These are phyloP conservation scores for Sphaerophoria rueppellii DNA, from an alignment of 2,888 invertebrate genomes.

Conservation along the genomic window DNA sequence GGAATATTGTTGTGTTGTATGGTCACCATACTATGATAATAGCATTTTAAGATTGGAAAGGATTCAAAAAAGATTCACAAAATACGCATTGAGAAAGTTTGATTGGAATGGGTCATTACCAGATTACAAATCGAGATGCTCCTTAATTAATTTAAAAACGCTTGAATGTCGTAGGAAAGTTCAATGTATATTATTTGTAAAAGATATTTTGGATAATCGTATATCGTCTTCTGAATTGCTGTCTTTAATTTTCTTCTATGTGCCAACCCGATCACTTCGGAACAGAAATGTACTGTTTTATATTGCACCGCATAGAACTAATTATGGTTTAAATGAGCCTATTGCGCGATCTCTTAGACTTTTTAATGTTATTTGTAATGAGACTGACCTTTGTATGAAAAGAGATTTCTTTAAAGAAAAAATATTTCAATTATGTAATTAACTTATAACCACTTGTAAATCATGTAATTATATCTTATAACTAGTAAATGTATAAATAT, in stretches of 20 bases:
- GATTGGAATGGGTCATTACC: not conserved
- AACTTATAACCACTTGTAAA: no score
- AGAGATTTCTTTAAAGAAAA: not conserved
- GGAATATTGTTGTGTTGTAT: slow-evolving; percentile 9
- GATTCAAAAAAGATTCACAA: slow-evolving; percentile 2
- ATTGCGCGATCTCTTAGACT: not conserved
- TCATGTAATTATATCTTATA: no score
- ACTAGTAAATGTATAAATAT: no score
- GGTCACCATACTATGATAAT: not conserved
- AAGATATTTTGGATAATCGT: slow-evolving; percentile 6
- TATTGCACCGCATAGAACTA: not conserved
- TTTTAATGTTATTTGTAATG: not conserved
- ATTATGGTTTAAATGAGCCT: slow-evolving; percentile 1
- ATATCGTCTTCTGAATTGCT: slow-evolving; percentile 5
- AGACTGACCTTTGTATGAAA: not conserved
- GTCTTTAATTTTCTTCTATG: not conserved
- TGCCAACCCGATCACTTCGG: not conserved
- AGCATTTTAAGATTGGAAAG: not conserved
- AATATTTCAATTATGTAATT: not conserved
- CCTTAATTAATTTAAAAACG: slow-evolving; percentile 1
- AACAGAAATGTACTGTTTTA: not conserved
- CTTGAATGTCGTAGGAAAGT: slow-evolving; percentile 1
- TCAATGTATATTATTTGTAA: not conserved
- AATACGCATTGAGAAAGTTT: not conserved
- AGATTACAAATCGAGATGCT: not conserved